These are phyloP conservation scores for Caranx ignobilis DNA, from an alignment of 2,113 vertebrate species.

Conservation along the genomic window DNA sequence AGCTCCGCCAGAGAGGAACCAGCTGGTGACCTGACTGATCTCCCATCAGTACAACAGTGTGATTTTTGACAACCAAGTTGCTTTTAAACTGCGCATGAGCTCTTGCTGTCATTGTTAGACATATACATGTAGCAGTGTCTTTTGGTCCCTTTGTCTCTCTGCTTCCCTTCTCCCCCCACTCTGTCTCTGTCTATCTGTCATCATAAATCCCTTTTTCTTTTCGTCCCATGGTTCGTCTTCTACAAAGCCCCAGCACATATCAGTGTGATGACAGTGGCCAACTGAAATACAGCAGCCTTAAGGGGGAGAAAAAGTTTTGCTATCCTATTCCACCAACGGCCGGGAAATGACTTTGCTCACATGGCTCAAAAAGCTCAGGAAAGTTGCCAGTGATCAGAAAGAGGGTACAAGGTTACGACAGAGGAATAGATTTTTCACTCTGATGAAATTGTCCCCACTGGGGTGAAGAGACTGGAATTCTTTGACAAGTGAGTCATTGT, in stretches of 20 bases:
- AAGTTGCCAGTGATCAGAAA: constrained; percentile 44
- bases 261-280: constrained; percentile 47
- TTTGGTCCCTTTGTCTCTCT: constrained; percentile 45
- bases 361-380: constrained; percentile 24
- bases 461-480: background rate
- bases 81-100: constrained; percentile 59
- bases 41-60: constrained; percentile 69
- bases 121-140: constrained; percentile 31
- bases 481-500: constrained; percentile 18
- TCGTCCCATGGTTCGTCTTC: constrained; percentile 38
- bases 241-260: constrained; percentile 41
- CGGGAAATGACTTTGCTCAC: constrained; percentile 52
- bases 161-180: constrained; percentile 26
- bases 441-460: constrained; percentile 14
- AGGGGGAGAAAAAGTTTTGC: constrained; percentile 31
- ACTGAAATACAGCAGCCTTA: constrained; percentile 49
- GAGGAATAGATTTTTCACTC: constrained; percentile 49
- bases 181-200: constrained; percentile 36
- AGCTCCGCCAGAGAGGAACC: constrained; percentile 69
- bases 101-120: constrained; percentile 56
- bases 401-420: constrained; percentile 42
- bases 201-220: constrained; percentile 21
- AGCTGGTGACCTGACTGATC: constrained; percentile 80
- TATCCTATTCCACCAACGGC: constrained; percentile 11
- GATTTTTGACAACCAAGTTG: constrained; percentile 70